Conservation (phyloP, 2,113 vertebrate genomes). For the Drymodes brunneopygia region DNA sequence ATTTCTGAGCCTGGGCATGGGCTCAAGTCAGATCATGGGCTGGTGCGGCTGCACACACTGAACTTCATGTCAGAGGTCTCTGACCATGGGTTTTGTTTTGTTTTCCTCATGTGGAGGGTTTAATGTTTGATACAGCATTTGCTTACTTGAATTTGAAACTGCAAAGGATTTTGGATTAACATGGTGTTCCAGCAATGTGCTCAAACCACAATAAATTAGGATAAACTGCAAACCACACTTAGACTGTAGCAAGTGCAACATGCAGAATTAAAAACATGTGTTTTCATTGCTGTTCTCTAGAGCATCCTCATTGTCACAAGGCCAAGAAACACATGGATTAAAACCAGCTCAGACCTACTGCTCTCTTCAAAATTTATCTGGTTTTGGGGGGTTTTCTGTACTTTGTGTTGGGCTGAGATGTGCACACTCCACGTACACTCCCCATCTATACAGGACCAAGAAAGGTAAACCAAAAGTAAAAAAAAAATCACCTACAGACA, state of each 20-base stretch:
- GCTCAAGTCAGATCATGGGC: not conserved
- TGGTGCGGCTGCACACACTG: not conserved
- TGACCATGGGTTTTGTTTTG: not conserved
- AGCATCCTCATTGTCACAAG: not conserved
- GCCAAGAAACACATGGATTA: not conserved
- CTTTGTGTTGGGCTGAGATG: not conserved
- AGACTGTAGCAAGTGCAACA: not conserved
- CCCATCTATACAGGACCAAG: not conserved
- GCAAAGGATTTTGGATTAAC: not conserved
- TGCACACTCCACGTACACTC: fast-evolving
- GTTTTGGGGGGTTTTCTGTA: not conserved
- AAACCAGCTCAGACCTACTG: not conserved
- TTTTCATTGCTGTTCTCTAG: not conserved
- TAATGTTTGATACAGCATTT: not conserved
- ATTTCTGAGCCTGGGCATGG: not conserved
- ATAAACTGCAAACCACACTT: not conserved
- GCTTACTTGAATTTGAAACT: not conserved
- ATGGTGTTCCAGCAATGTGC: not conserved
- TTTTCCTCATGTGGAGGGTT: not conserved
- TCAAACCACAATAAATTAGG: not conserved
- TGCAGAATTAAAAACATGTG: not conserved
- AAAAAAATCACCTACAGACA: not conserved
- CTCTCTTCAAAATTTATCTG: not conserved
- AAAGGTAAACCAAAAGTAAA: not conserved
- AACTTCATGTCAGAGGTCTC: not conserved